Base-by-base conservation (phyloP, 1,140 invertebrate species). In the Asobara japonica region DNA sequence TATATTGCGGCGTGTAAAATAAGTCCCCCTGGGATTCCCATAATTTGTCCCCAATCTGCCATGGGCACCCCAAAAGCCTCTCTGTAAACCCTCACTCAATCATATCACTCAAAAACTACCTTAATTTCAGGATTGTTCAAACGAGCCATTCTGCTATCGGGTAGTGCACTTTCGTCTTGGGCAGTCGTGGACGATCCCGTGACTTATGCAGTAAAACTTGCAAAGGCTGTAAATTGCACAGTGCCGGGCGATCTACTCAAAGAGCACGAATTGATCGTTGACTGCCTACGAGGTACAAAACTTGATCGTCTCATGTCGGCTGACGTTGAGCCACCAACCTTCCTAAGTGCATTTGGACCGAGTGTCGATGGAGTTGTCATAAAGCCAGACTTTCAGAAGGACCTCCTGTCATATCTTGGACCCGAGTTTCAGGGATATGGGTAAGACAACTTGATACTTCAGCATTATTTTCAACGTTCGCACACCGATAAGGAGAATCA, bases 81-180 rank as follows among this genome's bases (percentile, higher is more conserved):
- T 36, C 5, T 36, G 31, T 18, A 2, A 16, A 51, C 8, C 8
- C 18, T 51, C 45, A n/a, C 18, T 18, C 45, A 51, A 2, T 51
- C 16, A 51, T 18, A 51, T 18, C 45, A n/a, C 18, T 20, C n/a
- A n/a, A n/a, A n/a, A n/a, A n/a, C n/a, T n/a, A n/a, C n/a, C n/a
- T n/a, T n/a, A n/a, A 38, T 76, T 76, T 1, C 86, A 93, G 94
- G 93, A 75, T 87, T 98, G 3, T 98, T 99, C 84, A 95, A 97
- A 76, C 91, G 96, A 73, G 94, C 95, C 4, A 94, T 98, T 68
- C 89, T 98, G 5, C 90, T 98, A 80, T 97, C 95, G 2, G 97
- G 97, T 7, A 98, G 97, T 16, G 97, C 97, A 0, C 87, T 98
- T 10, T 95, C 95, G 51, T 95, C 94, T 0, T 99, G 96, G 97